phyloP scores from a whole-genome alignment of 1,140 invertebrate species.

The Heliothis virescens region DNA sequence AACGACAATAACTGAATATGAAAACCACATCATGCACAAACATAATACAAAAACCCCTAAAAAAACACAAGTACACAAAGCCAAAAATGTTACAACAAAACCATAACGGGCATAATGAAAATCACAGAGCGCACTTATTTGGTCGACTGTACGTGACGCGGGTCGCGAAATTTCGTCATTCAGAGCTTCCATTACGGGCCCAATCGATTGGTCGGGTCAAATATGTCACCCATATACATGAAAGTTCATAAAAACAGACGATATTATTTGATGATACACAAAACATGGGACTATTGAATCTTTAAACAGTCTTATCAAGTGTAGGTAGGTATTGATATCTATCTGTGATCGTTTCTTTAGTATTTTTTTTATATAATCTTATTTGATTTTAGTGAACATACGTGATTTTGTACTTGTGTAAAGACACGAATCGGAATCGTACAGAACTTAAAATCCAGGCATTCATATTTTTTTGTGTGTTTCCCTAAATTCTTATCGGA shows the following conservation, averaged over 20 bases:
- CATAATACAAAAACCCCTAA: constrained; percentile 38
- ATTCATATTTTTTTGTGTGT: too few relatives aligned
- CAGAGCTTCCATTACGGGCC: constrained; percentile 35
- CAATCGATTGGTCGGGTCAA: constrained; percentile 53
- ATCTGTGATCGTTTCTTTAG: not conserved
- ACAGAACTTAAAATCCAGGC: too few relatives aligned
- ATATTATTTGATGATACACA: constrained; percentile 45
- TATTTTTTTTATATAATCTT: not conserved
- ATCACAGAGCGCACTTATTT: constrained; percentile 46
- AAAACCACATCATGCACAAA: constrained; percentile 19
- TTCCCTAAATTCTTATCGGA: too few relatives aligned
- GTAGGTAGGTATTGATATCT: constrained; percentile 3
- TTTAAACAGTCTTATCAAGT: constrained; percentile 36
- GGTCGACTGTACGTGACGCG: constrained; percentile 44
- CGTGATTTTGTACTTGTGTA: too few relatives aligned
- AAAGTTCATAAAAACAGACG: constrained; percentile 37
- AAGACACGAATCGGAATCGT: too few relatives aligned
- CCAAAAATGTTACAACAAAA: constrained; percentile 35
- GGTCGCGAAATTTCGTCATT: constrained; percentile 48
- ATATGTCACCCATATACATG: constrained; percentile 45
- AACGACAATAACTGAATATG: constrained; percentile 5
- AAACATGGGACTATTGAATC: constrained; percentile 35
- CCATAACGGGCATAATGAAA: constrained; percentile 48
- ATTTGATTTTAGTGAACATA: too few relatives aligned
- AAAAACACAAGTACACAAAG: constrained; percentile 24